These are phyloP conservation scores for Sebastes trivittatus DNA, from an alignment of 2,797 vertebrate genomes.

Conservation along the genomic window DNA sequence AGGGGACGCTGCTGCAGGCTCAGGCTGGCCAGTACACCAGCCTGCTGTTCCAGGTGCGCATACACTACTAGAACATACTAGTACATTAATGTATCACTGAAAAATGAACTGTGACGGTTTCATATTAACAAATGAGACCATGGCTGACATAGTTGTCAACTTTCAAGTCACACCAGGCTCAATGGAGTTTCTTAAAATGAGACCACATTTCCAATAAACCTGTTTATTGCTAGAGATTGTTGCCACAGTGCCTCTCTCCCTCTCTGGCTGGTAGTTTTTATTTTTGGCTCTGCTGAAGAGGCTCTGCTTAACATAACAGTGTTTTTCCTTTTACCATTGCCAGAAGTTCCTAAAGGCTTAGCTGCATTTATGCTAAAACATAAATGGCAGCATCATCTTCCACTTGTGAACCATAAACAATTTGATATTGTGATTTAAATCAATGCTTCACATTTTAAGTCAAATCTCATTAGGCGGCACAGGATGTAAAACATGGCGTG, in stretches of 20 bases:
- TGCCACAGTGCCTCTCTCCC: background rate
- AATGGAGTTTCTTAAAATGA: background rate
- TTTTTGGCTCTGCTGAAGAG: background rate
- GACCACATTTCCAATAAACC: background rate
- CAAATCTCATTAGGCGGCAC: background rate
- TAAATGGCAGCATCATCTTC: background rate
- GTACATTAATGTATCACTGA: background rate
- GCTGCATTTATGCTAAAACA: background rate
- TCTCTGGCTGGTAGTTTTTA: background rate
- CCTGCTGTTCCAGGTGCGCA: constrained; percentile 91
- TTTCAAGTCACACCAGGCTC: too few species aligned
- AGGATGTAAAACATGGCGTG: background rate
- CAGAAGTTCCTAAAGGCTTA: background rate
- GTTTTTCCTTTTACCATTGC: background rate
- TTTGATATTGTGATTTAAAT: constrained; percentile 15
- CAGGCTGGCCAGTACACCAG: constrained; percentile 92
- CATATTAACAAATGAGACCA: background rate
- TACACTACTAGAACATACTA: background rate
- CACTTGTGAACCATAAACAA: background rate
- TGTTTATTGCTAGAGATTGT: background rate
- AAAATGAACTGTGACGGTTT: background rate
- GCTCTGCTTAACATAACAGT: background rate
- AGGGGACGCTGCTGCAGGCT: constrained; percentile 91
- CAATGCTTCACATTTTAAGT: background rate
- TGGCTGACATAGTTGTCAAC: background rate